Conservation (phyloP, 2,888 invertebrate genomes). For the Campoplex nolae region DNA sequence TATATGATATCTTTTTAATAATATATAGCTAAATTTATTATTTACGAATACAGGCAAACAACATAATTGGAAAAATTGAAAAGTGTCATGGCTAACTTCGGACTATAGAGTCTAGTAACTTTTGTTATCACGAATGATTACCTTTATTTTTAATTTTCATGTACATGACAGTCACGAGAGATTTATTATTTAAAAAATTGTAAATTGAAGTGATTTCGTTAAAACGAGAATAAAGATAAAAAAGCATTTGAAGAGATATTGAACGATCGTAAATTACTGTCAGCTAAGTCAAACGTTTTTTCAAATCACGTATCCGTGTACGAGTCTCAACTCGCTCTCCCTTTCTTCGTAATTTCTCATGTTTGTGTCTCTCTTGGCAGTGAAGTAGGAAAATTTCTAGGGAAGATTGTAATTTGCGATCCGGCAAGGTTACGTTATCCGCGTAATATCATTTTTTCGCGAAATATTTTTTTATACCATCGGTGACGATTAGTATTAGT, state of each 20-base stretch:
- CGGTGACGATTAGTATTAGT: background rate
- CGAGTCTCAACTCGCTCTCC: background rate
- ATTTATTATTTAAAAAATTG: background rate
- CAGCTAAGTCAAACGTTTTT: background rate
- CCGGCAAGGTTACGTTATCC: conserved; percentile 21
- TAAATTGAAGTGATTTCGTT: background rate
- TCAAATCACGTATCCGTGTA: background rate
- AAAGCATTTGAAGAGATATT: background rate
- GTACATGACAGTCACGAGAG: background rate
- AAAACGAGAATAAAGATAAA: background rate
- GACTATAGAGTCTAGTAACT: background rate
- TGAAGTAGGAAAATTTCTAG: conserved; percentile 31
- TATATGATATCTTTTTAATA: too few species aligned
- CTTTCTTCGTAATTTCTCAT: too few species aligned
- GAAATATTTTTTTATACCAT: background rate
- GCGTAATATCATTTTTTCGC: conserved; percentile 11
- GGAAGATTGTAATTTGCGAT: conserved; percentile 16
- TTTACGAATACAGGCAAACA: too few species aligned
- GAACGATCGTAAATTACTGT: background rate
- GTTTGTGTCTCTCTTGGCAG: background rate
- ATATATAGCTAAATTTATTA: too few species aligned
- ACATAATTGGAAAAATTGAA: background rate
- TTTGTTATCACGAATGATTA: background rate
- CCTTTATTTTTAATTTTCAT: background rate
- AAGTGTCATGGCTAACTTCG: background rate